phyloP scores from a whole-genome alignment of 1,140 invertebrate genomes.

The Lepidostoma basale region DNA sequence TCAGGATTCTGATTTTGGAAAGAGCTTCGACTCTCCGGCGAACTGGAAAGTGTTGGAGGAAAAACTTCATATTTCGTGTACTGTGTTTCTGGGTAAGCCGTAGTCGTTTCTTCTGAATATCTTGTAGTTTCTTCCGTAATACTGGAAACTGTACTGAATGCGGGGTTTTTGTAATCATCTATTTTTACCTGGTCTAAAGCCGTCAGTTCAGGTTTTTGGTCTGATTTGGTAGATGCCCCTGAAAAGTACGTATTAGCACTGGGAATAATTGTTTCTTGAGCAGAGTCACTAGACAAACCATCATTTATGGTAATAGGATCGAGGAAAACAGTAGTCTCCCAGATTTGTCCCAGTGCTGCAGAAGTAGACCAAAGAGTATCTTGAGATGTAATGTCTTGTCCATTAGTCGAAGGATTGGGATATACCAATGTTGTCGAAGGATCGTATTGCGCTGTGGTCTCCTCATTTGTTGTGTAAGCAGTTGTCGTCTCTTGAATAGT shows the following conservation, averaged over 20 bases:
- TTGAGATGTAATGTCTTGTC: conserved; percentile 35
- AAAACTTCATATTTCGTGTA: conserved; percentile 44
- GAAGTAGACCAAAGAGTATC: conserved; percentile 45
- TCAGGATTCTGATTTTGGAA: conserved; percentile 34
- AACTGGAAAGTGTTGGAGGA: conserved; percentile 22
- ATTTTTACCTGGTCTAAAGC: conserved; percentile 11
- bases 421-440: conserved; percentile 27
- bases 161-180: conserved; percentile 29
- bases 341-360: conserved; percentile 50
- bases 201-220: conserved; percentile 11
- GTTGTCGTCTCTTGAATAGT: conserved; percentile 24
- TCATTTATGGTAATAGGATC: conserved; percentile 76
- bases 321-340: conserved; percentile 70
- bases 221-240: conserved; percentile 11
- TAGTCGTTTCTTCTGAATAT: conserved; percentile 31
- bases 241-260: conserved; percentile 41
- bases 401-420: conserved; percentile 16
- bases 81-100: conserved; percentile 25
- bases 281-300: conserved; percentile 55
- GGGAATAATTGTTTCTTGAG: conserved; percentile 35
- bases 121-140: conserved; percentile 37
- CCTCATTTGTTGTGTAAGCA: conserved; percentile 8
- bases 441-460: conserved; percentile 27
- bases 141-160: conserved; percentile 31
- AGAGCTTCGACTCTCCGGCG: neutral